These are phyloP conservation scores for Papilio protenor DNA, from an alignment of 2,888 invertebrate genomes.

Conservation along the genomic window DNA sequence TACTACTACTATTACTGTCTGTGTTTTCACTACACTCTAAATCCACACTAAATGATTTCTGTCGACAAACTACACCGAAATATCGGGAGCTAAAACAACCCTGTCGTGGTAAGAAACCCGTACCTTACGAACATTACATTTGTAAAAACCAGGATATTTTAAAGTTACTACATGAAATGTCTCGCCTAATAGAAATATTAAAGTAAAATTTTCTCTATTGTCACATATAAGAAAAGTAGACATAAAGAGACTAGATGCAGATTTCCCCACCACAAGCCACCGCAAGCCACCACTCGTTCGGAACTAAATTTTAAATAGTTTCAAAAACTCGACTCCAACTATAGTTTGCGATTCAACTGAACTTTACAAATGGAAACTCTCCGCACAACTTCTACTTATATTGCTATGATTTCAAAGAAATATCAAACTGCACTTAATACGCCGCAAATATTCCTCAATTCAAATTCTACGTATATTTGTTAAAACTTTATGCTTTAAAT, in stretches of 20 bases:
- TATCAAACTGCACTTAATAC: constrained; percentile 26
- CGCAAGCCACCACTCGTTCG: constrained; percentile 16
- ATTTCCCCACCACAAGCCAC: constrained; percentile 5
- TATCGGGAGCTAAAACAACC: no score
- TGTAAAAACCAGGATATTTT: no score
- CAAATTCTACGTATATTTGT: background rate
- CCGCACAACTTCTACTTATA: constrained; percentile 12
- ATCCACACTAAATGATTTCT: no score
- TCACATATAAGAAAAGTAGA: background rate
- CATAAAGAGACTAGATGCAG: background rate
- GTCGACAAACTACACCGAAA: no score
- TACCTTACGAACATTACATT: no score
- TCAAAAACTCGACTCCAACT: constrained; percentile 15
- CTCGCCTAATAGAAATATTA: background rate
- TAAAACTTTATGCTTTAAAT: background rate
- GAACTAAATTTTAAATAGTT: constrained; percentile 29
- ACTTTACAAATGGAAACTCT: constrained; percentile 28
- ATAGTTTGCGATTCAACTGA: constrained; percentile 28
- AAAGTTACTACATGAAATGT: background rate
- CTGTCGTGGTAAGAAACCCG: no score
- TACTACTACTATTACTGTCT: no score
- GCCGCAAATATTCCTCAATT: constrained; percentile 12
- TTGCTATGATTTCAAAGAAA: constrained; percentile 27
- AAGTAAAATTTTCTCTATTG: background rate
- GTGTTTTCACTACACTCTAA: no score